phyloP scores from a whole-genome alignment of 2,113 vertebrate genomes.

The Spilogale gracilis region DNA sequence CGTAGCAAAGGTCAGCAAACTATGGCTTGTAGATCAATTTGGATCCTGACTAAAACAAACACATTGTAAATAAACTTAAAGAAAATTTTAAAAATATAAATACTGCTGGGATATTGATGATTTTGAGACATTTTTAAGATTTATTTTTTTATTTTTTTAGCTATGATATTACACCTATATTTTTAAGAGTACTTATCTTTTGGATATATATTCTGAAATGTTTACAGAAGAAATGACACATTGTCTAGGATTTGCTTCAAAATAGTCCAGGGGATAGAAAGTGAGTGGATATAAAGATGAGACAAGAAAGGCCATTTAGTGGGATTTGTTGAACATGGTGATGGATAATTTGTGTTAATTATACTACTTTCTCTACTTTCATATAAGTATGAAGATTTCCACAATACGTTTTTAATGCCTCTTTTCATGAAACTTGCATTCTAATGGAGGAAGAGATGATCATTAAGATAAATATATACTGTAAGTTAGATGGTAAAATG shows the following conservation, averaged over 20 bases:
- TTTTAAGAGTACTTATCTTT: background rate
- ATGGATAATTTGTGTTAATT: background rate
- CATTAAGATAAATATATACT: background rate
- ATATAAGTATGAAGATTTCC: background rate
- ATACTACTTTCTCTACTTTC: slow-evolving; percentile 33
- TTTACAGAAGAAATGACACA: background rate
- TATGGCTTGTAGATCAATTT: background rate
- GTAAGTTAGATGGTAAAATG: background rate
- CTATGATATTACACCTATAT: background rate
- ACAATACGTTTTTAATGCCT: background rate
- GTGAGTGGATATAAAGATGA: background rate
- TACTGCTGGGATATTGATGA: background rate
- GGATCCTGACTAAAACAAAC: background rate
- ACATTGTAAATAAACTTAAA: background rate
- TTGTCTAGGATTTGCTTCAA: background rate
- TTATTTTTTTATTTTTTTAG: background rate
- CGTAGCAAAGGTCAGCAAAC: background rate
- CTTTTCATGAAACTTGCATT: background rate
- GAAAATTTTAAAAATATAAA: background rate
- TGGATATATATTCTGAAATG: background rate
- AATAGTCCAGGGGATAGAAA: background rate
- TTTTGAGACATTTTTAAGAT: background rate
- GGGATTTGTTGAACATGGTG: background rate
- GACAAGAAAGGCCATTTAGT: background rate
- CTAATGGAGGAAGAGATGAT: background rate